These are phyloP conservation scores for Minunthozetes semirufus DNA, from an alignment of 2,888 invertebrate genomes.

Conservation along the genomic window DNA sequence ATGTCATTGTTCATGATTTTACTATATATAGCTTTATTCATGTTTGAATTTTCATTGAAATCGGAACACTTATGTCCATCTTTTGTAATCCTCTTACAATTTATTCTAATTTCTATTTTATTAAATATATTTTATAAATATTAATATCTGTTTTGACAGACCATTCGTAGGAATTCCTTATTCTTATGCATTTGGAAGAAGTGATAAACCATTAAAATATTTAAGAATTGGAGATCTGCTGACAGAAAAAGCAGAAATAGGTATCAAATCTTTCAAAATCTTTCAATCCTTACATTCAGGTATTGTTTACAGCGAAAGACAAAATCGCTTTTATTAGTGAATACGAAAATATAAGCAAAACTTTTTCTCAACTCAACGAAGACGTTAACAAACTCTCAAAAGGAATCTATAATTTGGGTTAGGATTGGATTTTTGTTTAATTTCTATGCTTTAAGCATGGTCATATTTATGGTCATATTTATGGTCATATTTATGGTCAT, in stretches of 20 bases:
- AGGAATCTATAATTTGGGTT: constrained; percentile 32
- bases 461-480: too few relatives aligned
- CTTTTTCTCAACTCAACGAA: constrained; percentile 28
- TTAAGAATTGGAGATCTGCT: constrained; percentile 27
- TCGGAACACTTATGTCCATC: too few relatives aligned
- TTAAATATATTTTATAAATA: too few relatives aligned
- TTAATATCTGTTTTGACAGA: too few relatives aligned
- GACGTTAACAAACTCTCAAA: constrained; percentile 32
- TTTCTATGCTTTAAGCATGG: too few relatives aligned
- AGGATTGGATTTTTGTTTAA: neutral
- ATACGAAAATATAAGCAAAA: constrained; percentile 34
- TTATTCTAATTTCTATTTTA: too few relatives aligned
- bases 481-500: too few relatives aligned
- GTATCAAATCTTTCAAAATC: neutral
- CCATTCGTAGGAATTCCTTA: constrained; percentile 31
- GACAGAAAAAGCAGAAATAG: constrained; percentile 2
- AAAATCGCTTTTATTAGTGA: constrained; percentile 27
- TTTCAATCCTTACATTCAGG: too few relatives aligned
- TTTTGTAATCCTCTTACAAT: too few relatives aligned
- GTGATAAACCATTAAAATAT: constrained; percentile 23
- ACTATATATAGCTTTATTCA: too few relatives aligned
- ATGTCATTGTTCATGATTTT: too few relatives aligned
- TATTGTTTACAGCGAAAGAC: neutral
- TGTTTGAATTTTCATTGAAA: too few relatives aligned
- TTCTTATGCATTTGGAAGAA: constrained; percentile 37